Evolutionary conservation across 2,797 vertebrate species (phyloP).

Genomic region (Takifugu rubripes): DNA sequence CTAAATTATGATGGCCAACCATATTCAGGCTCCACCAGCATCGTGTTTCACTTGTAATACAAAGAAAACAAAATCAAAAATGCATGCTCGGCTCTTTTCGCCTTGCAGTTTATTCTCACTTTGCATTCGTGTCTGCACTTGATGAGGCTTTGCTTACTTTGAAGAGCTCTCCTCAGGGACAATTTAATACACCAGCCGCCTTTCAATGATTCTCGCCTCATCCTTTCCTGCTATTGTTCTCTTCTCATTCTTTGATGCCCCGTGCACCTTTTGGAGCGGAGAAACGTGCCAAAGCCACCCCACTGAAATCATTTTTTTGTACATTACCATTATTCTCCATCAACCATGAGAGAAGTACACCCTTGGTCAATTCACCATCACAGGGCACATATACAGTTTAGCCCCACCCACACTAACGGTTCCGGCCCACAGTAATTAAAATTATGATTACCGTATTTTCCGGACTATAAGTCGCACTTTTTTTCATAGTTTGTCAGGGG

Average conservation of each 20-base stretch:
- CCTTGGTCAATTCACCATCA: too few relatives aligned
- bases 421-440: too few relatives aligned
- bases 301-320: neutral
- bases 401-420: too few relatives aligned
- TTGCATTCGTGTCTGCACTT: neutral
- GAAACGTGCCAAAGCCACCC: neutral
- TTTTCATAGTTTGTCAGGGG: too few relatives aligned
- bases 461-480: too few relatives aligned
- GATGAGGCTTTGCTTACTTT: conserved; percentile 29
- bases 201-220: conserved; percentile 22
- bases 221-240: conserved; percentile 18
- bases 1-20: neutral
- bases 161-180: conserved; percentile 27
- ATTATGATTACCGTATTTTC: too few relatives aligned
- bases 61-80: conserved; percentile 31
- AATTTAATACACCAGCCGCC: conserved; percentile 29
- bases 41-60: conserved; percentile 13
- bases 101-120: neutral
- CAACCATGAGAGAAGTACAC: too few relatives aligned
- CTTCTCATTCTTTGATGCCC: conserved; percentile 1
- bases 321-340: too few relatives aligned
- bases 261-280: neutral
- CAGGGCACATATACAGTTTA: too few relatives aligned
- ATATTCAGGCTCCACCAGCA: neutral
- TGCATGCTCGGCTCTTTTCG: conserved; percentile 4